phyloP scores from a whole-genome alignment of 1,140 invertebrate genomes.

The Tachypleus tridentatus region DNA sequence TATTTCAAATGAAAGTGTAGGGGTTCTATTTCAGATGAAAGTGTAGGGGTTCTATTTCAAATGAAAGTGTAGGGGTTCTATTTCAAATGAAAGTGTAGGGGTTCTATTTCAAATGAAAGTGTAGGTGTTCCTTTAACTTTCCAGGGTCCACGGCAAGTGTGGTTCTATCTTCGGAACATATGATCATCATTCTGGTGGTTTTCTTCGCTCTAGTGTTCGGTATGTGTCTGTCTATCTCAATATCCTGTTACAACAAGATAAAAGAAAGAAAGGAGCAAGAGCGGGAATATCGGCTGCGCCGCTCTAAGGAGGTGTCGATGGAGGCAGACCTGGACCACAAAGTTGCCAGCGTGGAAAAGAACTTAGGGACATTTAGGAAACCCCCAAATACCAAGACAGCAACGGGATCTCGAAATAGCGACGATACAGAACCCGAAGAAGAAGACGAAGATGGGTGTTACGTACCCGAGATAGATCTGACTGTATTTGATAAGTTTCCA shows the following conservation, averaged over 20 bases:
- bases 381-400: background rate
- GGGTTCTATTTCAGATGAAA: no score
- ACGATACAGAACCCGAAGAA: background rate
- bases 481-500: slow-evolving; percentile 16
- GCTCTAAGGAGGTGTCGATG: slow-evolving; percentile 24
- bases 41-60: no score
- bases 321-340: slow-evolving; percentile 10
- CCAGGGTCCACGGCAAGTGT: background rate
- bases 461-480: slow-evolving; percentile 22
- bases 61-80: no score
- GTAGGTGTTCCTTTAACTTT: no score
- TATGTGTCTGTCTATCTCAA: slow-evolving; percentile 46
- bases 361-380: background rate
- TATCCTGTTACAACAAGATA: slow-evolving; percentile 29
- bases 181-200: slow-evolving; percentile 73
- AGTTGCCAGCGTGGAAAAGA: no score
- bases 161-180: slow-evolving; percentile 44
- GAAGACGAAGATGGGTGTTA: slow-evolving; percentile 17
- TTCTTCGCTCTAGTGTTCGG: slow-evolving; percentile 72
- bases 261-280: slow-evolving; percentile 25
- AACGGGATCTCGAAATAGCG: background rate
- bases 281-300: slow-evolving; percentile 24
- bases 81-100: no score
- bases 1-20: no score
- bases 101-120: no score